Conservation (phyloP, 1,140 invertebrate species). For the Campoletis sonorensis region DNA sequence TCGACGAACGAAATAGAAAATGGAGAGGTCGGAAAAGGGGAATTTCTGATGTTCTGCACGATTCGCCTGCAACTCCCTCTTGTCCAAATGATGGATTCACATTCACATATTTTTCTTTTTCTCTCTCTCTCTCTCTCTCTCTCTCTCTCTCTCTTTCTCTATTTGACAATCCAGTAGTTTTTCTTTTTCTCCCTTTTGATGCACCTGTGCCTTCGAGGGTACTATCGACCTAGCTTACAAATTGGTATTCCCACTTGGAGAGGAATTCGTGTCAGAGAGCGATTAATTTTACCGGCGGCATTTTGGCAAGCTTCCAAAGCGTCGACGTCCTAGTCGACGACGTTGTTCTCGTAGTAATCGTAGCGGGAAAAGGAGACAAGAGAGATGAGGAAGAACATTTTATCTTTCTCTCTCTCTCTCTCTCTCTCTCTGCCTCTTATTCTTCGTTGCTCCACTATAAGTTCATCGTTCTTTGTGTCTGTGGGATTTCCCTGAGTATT, state of each 20-base stretch:
- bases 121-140: background rate
- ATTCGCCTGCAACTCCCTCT: slow-evolving; percentile 12
- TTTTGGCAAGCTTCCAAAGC: slow-evolving; percentile 65
- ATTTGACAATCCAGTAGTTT: background rate
- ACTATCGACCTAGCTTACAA: slow-evolving; percentile 56
- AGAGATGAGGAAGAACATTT: slow-evolving; percentile 24
- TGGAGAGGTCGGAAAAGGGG: slow-evolving; percentile 19
- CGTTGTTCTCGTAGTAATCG: slow-evolving; percentile 33
- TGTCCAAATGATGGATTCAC: slow-evolving; percentile 2
- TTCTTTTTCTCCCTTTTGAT: slow-evolving; percentile 45
- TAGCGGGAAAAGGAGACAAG: background rate
- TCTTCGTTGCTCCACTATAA: background rate
- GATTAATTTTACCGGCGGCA: slow-evolving; percentile 70
- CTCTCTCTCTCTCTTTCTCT: slow-evolving; percentile 38
- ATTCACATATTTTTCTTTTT: background rate
- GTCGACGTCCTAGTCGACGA: slow-evolving; percentile 36
- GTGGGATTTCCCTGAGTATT: background rate
- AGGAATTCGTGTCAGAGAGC: slow-evolving; percentile 71
- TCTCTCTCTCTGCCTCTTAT: slow-evolving; percentile 15
- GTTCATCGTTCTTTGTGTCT: slow-evolving; percentile 25
- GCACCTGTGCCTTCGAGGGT: slow-evolving; percentile 22
- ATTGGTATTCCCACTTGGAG: slow-evolving; percentile 69
- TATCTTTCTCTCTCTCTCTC: slow-evolving; percentile 1
- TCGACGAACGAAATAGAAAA: background rate
- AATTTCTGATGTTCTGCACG: slow-evolving; percentile 15